Percentiles rank a stretch among this genome's conserved stretches.
These are phyloP conservation scores for Karalla daura DNA, from an alignment of 2,797 vertebrate genomes.

Conservation along the genomic window DNA sequence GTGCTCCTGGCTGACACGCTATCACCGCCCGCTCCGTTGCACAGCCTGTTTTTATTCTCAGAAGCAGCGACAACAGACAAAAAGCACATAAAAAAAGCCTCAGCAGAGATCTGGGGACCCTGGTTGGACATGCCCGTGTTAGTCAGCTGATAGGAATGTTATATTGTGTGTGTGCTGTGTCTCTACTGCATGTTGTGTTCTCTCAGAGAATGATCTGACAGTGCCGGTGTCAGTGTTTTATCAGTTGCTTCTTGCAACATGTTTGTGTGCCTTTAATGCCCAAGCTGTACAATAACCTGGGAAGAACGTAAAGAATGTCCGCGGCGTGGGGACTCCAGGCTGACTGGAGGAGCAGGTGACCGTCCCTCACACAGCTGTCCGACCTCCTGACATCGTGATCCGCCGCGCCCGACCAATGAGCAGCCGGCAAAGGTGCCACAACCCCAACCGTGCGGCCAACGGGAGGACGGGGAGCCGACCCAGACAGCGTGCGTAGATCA, in stretches of 20 bases:
- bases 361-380: constrained; percentile 28
- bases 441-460: constrained; percentile 41
- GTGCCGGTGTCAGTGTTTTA: not conserved
- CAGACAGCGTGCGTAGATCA: not conserved
- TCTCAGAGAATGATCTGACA: not conserved
- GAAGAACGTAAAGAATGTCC: constrained; percentile 39
- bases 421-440: constrained; percentile 29
- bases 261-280: not conserved
- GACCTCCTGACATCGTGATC: constrained; percentile 9
- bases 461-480: not conserved
- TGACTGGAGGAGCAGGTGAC: not conserved
- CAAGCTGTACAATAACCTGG: not conserved
- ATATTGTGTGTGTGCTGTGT: not conserved
- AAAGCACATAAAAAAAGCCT: not conserved
- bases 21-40: constrained; percentile 6
- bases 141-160: not conserved
- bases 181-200: not conserved
- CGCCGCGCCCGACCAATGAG: constrained; percentile 45
- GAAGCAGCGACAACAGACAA: not conserved
- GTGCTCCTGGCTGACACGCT: not conserved
- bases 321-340: not conserved
- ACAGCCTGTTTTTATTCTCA: not conserved
- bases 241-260: accelerated
- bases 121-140: not conserved
- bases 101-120: not conserved